Evolutionary conservation across 2,888 invertebrate species (phyloP).

Genomic region (Netelia fuscicornis): DNA sequence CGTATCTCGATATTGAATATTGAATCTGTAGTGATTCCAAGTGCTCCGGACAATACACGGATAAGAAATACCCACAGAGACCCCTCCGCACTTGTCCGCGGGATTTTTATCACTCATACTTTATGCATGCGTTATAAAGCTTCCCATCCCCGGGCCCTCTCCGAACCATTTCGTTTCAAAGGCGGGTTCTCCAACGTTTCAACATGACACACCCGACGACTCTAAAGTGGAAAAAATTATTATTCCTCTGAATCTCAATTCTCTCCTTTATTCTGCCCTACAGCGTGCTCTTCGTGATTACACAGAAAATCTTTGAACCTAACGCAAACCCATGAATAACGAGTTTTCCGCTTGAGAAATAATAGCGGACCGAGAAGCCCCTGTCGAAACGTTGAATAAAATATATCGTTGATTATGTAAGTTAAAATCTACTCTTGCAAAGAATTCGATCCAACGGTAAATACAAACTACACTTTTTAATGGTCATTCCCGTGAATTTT

Average conservation of each 20-base stretch:
- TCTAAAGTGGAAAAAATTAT: conserved; percentile 55
- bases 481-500: neutral
- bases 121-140: conserved; percentile 76
- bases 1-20: conserved; percentile 36
- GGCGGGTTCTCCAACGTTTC: conserved; percentile 45
- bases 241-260: conserved; percentile 57
- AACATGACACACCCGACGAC: conserved; percentile 55
- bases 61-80: conserved; percentile 1
- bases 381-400: conserved; percentile 44
- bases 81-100: conserved; percentile 31
- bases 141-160: conserved; percentile 30
- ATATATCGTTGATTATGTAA: conserved; percentile 27
- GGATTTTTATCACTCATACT: conserved; percentile 75
- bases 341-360: conserved; percentile 46
- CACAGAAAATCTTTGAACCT: conserved; percentile 47
- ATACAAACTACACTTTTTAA: neutral
- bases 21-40: conserved; percentile 41
- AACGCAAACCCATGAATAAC: conserved; percentile 51
- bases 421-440: neutral
- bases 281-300: conserved; percentile 25
- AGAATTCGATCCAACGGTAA: neutral
- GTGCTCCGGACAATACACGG: conserved; percentile 32
- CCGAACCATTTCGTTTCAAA: conserved; percentile 50
- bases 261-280: neutral
- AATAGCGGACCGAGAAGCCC: conserved; percentile 24